phyloP scores from a whole-genome alignment of 2,888 invertebrate species.

The Thysanoteuthis rhombus region DNA sequence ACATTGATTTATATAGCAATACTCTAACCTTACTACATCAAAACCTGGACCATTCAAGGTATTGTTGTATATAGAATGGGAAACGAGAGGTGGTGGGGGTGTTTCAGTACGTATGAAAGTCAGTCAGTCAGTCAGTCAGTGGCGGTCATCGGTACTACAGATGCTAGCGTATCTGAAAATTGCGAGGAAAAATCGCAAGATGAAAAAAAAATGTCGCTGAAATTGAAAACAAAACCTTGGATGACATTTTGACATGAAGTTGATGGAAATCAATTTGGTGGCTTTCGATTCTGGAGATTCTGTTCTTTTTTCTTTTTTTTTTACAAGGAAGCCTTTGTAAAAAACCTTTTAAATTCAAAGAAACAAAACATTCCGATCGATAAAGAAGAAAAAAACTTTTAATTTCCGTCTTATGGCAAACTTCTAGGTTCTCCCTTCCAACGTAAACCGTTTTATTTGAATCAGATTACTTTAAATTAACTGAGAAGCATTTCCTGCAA shows the following conservation, averaged over 20 bases:
- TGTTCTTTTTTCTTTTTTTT: neutral
- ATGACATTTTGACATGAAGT: neutral
- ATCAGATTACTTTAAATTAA: constrained; percentile 12
- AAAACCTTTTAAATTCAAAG: neutral
- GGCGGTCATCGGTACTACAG: too few species aligned
- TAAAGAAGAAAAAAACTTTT: neutral
- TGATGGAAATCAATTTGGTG: neutral
- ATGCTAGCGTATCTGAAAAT: too few species aligned
- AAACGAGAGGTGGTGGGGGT: too few species aligned
- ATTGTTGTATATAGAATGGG: too few species aligned
- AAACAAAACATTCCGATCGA: neutral
- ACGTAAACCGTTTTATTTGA: neutral
- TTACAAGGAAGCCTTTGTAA: neutral
- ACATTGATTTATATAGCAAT: too few species aligned
- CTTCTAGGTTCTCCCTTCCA: neutral
- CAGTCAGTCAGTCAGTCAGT: too few species aligned
- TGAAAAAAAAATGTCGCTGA: neutral
- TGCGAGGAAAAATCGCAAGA: neutral
- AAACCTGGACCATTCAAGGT: too few species aligned
- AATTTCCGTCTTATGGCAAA: neutral
- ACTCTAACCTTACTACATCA: too few species aligned
- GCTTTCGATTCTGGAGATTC: neutral
- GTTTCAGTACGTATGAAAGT: too few species aligned
- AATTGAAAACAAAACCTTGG: neutral
- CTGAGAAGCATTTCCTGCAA: neutral